These are phyloP conservation scores for Drosophila stalkeri DNA, from an alignment of 2,888 invertebrate genomes.

Conservation along the genomic window DNA sequence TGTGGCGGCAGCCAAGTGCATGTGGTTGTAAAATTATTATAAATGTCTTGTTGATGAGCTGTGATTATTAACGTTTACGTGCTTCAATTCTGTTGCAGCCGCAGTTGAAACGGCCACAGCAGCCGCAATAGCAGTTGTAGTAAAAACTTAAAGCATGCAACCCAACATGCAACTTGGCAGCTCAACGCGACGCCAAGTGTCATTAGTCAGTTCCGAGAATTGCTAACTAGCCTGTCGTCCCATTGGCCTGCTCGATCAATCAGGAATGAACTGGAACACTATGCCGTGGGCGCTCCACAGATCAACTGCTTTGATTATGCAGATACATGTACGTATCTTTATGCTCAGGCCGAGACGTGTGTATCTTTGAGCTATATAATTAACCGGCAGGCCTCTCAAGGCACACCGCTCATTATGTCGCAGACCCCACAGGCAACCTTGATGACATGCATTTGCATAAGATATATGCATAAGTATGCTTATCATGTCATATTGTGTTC, in stretches of 20 bases:
- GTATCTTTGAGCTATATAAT: slow-evolving; percentile 41
- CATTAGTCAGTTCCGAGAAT: slow-evolving; percentile 76
- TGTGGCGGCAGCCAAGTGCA: slow-evolving; percentile 39
- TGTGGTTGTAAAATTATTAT: slow-evolving; percentile 76
- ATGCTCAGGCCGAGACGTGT: slow-evolving; percentile 25
- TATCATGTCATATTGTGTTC: slow-evolving; percentile 60
- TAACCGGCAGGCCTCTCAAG: slow-evolving; percentile 29
- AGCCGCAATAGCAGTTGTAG: slow-evolving; percentile 5
- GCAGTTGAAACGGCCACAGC: slow-evolving; percentile 10
- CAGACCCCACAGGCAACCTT: slow-evolving; percentile 64
- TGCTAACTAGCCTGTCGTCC: slow-evolving; percentile 70
- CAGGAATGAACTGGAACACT: slow-evolving; percentile 59
- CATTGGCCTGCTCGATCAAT: slow-evolving; percentile 65
- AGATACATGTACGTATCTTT: slow-evolving; percentile 46
- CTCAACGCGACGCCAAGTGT: slow-evolving; percentile 64
- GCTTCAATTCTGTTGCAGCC: slow-evolving; percentile 58
- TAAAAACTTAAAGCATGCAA: slow-evolving; percentile 52
- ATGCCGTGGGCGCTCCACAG: slow-evolving; percentile 69
- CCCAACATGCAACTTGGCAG: slow-evolving; percentile 58
- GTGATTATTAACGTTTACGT: slow-evolving; percentile 78
- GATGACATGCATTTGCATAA: slow-evolving; percentile 71
- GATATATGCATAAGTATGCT: slow-evolving; percentile 47
- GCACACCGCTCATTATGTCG: slow-evolving; percentile 67
- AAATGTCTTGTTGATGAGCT: slow-evolving; percentile 79
- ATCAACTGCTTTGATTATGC: slow-evolving; percentile 72